Percentiles rank a stretch among this genome's conserved stretches.
phyloP scores from a whole-genome alignment of 2,113 vertebrate species.

The Pteropus alecto region DNA sequence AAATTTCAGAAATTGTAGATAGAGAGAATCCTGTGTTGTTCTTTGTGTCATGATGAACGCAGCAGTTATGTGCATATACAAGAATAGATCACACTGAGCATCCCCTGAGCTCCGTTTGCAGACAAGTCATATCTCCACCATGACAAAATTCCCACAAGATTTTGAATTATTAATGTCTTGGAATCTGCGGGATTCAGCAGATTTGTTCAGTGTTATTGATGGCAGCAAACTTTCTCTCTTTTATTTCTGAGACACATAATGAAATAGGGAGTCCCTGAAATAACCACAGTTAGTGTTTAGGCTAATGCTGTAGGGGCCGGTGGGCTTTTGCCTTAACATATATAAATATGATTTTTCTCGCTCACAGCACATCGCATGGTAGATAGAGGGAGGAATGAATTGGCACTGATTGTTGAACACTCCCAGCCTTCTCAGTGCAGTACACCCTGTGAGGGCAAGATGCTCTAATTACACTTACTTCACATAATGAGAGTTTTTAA shows the following conservation, averaged over 20 bases:
- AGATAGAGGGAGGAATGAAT: constrained; percentile 79
- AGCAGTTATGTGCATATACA: constrained; percentile 73
- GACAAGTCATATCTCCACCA: constrained; percentile 88
- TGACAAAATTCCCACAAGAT: constrained; percentile 89
- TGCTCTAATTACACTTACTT: constrained; percentile 82
- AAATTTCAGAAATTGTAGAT: background rate
- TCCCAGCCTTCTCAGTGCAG: constrained; percentile 70
- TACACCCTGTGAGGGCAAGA: constrained; percentile 76
- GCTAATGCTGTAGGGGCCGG: constrained; percentile 86
- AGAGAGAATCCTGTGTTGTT: constrained; percentile 64
- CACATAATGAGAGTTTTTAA: constrained; percentile 83
- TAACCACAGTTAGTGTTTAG: constrained; percentile 84
- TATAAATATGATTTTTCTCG: constrained; percentile 80
- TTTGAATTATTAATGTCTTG: constrained; percentile 93
- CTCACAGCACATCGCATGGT: constrained; percentile 66
- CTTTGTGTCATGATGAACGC: constrained; percentile 73
- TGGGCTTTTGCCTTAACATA: constrained; percentile 81
- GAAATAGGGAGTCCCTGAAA: constrained; percentile 87
- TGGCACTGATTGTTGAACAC: constrained; percentile 84
- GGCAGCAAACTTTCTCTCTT: constrained; percentile 87
- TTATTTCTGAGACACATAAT: constrained; percentile 89
- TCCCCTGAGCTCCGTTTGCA: constrained; percentile 86
- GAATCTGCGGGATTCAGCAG: constrained; percentile 91
- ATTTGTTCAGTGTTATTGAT: constrained; percentile 90
- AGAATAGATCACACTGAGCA: constrained; percentile 88